phyloP scores from a whole-genome alignment of 2,888 invertebrate species.

The Halictus ligatus region DNA sequence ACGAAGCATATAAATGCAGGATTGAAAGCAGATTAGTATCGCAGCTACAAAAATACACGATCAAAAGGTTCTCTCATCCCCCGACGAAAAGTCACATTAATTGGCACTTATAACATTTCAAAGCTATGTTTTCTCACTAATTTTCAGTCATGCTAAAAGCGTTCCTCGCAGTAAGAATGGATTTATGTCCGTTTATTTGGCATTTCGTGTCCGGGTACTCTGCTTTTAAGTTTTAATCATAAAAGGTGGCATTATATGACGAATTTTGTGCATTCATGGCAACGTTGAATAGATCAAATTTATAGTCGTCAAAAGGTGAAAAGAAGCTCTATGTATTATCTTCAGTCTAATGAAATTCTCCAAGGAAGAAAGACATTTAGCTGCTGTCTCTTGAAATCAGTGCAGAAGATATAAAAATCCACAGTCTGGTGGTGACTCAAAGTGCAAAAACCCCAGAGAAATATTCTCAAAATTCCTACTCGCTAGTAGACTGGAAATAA shows the following conservation, averaged over 20 bases:
- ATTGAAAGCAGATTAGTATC: background rate
- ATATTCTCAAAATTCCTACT: background rate
- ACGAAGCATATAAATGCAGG: background rate
- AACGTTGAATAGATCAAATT: no score
- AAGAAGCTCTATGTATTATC: no score
- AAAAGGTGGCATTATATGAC: no score
- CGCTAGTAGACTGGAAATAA: background rate
- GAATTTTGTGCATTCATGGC: no score
- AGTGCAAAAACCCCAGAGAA: background rate
- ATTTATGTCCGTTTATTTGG: background rate
- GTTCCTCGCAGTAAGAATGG: background rate
- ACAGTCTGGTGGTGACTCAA: no score
- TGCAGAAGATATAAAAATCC: no score
- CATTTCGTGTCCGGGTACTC: background rate
- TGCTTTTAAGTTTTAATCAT: no score
- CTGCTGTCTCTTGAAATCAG: no score
- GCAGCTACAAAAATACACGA: background rate
- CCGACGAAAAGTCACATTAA: background rate
- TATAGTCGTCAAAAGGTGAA: no score
- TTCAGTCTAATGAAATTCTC: no score
- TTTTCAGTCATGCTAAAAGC: background rate
- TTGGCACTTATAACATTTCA: background rate
- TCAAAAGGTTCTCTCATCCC: background rate
- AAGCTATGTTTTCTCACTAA: background rate
- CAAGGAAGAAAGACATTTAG: no score